Evolutionary conservation across 2,888 invertebrate species (phyloP).

Genomic region (Trichopria drosophilae): DNA sequence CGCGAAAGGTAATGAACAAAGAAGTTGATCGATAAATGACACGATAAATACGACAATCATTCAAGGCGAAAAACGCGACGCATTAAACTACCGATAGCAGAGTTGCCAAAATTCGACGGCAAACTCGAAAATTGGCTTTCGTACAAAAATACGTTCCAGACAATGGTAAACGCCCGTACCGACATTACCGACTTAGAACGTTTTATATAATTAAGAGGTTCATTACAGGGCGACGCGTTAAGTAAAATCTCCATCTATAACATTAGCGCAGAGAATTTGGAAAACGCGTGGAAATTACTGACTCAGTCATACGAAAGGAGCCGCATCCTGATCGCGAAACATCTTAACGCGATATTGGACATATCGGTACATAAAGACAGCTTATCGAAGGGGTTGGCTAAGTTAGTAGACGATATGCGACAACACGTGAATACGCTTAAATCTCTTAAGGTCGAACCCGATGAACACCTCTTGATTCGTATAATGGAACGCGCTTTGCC

Average conservation of each 20-base stretch:
- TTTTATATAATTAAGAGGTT: not conserved
- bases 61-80: too few species aligned
- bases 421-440: too few species aligned
- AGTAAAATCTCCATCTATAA: not conserved
- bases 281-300: not conserved
- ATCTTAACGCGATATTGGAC: not conserved
- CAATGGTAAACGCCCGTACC: not conserved
- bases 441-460: too few species aligned
- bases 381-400: too few species aligned
- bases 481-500: too few species aligned
- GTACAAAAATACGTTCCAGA: not conserved
- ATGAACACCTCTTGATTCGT: too few species aligned
- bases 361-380: too few species aligned
- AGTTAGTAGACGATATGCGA: too few species aligned
- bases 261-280: not conserved
- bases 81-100: not conserved
- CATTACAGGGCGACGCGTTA: not conserved
- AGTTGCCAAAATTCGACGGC: constrained; percentile 3
- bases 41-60: too few species aligned
- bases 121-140: not conserved
- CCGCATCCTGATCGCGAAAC: not conserved
- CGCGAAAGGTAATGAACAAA: too few species aligned
- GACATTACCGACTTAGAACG: not conserved
- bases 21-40: too few species aligned
- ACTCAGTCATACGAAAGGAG: not conserved